A percentile compares a stretch with the other conserved stretches of the same genome.
Evolutionary conservation across 2,888 invertebrate species (phyloP).

Genomic region (Litoditis marina): DNA sequence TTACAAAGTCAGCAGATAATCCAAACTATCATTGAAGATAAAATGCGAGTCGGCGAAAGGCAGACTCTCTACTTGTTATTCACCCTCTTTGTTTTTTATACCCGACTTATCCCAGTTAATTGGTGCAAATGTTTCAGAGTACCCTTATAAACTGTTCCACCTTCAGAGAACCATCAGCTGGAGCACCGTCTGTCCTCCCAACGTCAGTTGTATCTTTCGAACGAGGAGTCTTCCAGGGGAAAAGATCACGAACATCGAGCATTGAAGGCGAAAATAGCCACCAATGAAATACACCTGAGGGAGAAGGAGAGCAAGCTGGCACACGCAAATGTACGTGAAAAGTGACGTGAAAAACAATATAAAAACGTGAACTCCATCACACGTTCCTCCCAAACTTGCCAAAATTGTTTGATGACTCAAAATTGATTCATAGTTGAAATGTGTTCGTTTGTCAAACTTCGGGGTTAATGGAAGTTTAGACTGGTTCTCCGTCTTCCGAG

Average conservation of each 20-base stretch:
- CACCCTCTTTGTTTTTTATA: not conserved
- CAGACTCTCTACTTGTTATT: too few relatives aligned
- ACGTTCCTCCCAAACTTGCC: too few relatives aligned
- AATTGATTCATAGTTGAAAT: not conserved
- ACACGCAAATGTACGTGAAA: slow-evolving; percentile 32
- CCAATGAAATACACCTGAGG: slow-evolving; percentile 37
- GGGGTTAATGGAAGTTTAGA: too few relatives aligned
- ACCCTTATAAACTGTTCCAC: not conserved
- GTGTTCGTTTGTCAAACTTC: too few relatives aligned
- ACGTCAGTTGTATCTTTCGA: slow-evolving; percentile 41
- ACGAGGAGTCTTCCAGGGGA: slow-evolving; percentile 39
- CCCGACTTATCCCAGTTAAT: not conserved
- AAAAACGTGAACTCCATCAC: not conserved
- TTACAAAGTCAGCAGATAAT: too few relatives aligned
- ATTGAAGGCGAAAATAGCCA: slow-evolving; percentile 30
- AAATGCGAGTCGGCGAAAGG: too few relatives aligned
- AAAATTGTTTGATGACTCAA: too few relatives aligned
- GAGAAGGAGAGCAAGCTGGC: slow-evolving; percentile 40
- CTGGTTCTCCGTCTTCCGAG: too few relatives aligned
- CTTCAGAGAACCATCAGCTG: slow-evolving; percentile 28
- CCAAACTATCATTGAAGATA: too few relatives aligned
- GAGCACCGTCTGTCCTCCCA: slow-evolving; percentile 37
- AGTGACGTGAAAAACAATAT: not conserved
- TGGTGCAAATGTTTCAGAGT: too few relatives aligned
- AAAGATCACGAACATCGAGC: slow-evolving; percentile 29